Evolutionary conservation across 2,113 vertebrate genomes (phyloP).

Genomic region (Romanogobio albipinnatus): DNA sequence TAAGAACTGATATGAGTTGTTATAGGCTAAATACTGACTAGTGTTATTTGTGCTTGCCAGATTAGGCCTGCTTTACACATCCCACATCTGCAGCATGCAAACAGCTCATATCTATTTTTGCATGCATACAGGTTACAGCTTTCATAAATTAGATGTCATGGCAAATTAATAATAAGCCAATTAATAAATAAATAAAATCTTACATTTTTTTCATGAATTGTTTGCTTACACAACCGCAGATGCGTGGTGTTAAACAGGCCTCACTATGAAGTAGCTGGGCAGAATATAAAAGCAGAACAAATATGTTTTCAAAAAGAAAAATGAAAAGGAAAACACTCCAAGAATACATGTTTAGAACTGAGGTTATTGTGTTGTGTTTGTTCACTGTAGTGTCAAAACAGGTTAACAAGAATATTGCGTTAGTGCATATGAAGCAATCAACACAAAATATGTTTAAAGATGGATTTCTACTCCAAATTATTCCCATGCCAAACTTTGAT

Average conservation of each 20-base stretch:
- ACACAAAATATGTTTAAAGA: neutral
- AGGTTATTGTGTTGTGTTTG: neutral
- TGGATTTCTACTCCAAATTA: conserved; percentile 31
- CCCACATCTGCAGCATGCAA: neutral
- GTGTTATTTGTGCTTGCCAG: neutral
- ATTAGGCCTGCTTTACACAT: neutral
- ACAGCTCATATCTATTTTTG: neutral
- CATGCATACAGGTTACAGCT: neutral
- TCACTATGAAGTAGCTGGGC: neutral
- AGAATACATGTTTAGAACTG: neutral
- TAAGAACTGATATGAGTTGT: neutral
- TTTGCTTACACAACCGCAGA: neutral
- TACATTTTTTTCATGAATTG: too few relatives aligned
- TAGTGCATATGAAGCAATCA: conserved; percentile 54
- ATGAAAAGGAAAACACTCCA: neutral
- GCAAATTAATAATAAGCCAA: neutral
- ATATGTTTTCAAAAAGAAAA: neutral
- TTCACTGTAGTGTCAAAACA: conserved; percentile 56
- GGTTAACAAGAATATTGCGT: conserved; percentile 5
- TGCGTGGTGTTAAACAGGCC: neutral
- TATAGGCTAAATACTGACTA: neutral
- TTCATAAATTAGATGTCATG: neutral
- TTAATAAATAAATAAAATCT: too few relatives aligned
- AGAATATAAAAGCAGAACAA: neutral
- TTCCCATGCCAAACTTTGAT: conserved; percentile 47